Evolutionary conservation across 2,113 vertebrate genomes (phyloP).

Genomic region (Pleuronectes platessa): DNA sequence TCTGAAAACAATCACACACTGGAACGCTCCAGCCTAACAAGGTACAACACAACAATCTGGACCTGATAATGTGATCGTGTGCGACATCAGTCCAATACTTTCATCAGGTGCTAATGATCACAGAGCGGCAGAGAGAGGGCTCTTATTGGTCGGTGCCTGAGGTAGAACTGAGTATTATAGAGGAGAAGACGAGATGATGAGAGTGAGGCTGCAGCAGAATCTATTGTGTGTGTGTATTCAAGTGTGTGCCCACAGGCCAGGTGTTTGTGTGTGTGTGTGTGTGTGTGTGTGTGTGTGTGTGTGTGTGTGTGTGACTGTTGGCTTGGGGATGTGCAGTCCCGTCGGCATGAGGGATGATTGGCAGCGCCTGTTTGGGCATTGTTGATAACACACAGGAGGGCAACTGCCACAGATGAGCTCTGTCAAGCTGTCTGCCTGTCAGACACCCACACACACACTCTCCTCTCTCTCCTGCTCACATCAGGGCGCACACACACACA

Average conservation of each 20-base stretch:
- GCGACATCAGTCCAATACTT: constrained; percentile 2
- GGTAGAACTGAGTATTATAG: background rate
- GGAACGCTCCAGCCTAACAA: background rate
- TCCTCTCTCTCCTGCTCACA: background rate
- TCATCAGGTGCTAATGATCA: constrained; percentile 25
- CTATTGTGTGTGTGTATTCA: background rate
- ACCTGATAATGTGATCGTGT: background rate
- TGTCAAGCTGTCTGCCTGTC: constrained; percentile 65
- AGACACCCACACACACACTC: constrained; percentile 20
- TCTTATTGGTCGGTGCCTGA: background rate
- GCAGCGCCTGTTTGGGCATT: constrained; percentile 57
- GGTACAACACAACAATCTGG: background rate
- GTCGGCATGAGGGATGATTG: constrained; percentile 51
- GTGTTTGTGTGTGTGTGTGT: constrained; percentile 14
- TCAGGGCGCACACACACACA: constrained; percentile 1
- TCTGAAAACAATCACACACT: background rate
- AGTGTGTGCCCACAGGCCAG: background rate
- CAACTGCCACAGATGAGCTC: constrained; percentile 63
- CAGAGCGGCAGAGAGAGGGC: background rate
- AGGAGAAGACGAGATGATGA: background rate
- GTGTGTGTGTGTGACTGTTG: constrained; percentile 22
- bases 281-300: constrained; percentile 5
- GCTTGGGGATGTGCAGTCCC: constrained; percentile 26
- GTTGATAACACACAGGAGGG: constrained; percentile 67
- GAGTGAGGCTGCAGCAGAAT: background rate